Evolutionary conservation across 53 echinoderm and acorn worm species (phyloP).

Genomic region (Paelopatides confundens): DNA sequence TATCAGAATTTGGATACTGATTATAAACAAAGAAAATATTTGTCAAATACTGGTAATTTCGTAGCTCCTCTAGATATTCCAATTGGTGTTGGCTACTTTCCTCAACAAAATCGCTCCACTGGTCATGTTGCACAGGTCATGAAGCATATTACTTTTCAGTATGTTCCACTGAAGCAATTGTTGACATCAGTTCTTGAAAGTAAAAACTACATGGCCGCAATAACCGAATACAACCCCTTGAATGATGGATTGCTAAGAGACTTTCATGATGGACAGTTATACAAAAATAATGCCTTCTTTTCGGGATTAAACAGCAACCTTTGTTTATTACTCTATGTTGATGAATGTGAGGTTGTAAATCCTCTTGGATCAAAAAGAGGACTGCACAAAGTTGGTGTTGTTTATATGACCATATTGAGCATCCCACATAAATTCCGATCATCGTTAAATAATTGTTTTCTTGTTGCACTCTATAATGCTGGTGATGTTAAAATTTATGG

Average conservation of each 20-base stretch:
- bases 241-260: conserved; percentile 54
- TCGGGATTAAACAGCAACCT: conserved; percentile 31
- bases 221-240: conserved; percentile 17
- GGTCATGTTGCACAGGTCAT: conserved; percentile 54
- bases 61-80: conserved; percentile 42
- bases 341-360: conserved; percentile 64
- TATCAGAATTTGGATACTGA: no score
- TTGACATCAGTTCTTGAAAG: conserved; percentile 48
- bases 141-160: conserved; percentile 61
- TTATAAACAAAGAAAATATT: conserved; percentile 42
- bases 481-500: conserved; percentile 66
- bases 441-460: conserved; percentile 58
- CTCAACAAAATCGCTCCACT: conserved; percentile 43
- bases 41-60: conserved; percentile 43
- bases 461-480: conserved; percentile 54
- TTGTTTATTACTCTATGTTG: conserved; percentile 52
- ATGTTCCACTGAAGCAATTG: conserved; percentile 55
- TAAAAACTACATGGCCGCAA: conserved; percentile 42
- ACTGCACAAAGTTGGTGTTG: conserved; percentile 59
- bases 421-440: conserved; percentile 56
- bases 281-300: conserved; percentile 26
- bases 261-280: conserved; percentile 61
- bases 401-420: conserved; percentile 56
- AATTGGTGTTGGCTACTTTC: conserved; percentile 51
- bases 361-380: conserved; percentile 68